Evolutionary conservation across 2,888 invertebrate genomes (phyloP), one percentile per base, ranked within the genome.

Genomic region (Pseudococcus longispinus): DNA sequence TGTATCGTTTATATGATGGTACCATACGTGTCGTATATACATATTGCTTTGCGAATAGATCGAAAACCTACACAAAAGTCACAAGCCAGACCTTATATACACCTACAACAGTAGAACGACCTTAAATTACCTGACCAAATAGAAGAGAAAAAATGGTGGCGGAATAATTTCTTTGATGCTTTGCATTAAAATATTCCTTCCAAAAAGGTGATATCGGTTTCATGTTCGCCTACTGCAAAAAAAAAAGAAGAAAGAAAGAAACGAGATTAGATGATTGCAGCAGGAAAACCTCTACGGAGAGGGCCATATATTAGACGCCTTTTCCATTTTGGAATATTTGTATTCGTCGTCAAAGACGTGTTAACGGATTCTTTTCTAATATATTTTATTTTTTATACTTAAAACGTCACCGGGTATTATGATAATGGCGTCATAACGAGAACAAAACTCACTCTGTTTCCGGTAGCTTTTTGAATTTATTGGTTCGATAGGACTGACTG

Each of bases 131-230:
- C 77, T 42, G 20, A 80, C 42, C 77, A 42, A 80, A 80, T 42
- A 42, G 77, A 80, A 74, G 32, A 74, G 74, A 74, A 23, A 60
- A 70, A 80, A 80, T 80, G 77, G 77, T 80, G 77, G 37, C 77
- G 77, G 77, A 80, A 80, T 80, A 80, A 80, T 80, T 80, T 80
- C 77, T 80, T 80, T 80, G 77, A 80, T 80, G 77, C 37, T 80
- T 80, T 80, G 77, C 77, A 80, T 80, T 80, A 80, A 80, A 80
- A 80, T 80, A 80, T 80, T 80, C 77, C 77, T 37, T 80, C 77
- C 77, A 80, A 80, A 80, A 80, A 80, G 77, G 77, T 80, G 77
- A 80, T 80, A 80, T 80, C 42, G 29, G 77, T 80, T 80, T 80
- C 77, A 20, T 32, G 77, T 80, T 80, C 77, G 77, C 77, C 77